Percentiles rank a stretch among this genome's conserved stretches.
phyloP scores from a whole-genome alignment of 2,797 vertebrate genomes.

The Tapera naevia region DNA sequence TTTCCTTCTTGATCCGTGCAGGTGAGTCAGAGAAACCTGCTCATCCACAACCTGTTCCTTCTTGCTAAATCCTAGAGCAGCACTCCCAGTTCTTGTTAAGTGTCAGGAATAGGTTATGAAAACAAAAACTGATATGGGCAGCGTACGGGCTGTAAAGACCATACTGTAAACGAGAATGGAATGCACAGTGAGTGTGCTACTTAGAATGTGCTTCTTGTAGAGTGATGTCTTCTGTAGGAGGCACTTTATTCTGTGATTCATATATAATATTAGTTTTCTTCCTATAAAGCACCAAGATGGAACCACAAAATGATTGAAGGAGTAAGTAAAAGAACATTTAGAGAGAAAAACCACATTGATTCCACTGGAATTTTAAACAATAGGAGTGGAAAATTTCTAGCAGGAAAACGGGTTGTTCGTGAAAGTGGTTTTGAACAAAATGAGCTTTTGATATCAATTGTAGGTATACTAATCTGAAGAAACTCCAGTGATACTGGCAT shows the following conservation, averaged over 20 bases:
- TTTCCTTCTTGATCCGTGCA: conserved; percentile 66
- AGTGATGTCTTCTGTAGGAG: not conserved
- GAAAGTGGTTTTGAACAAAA: not conserved
- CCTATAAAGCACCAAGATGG: not conserved
- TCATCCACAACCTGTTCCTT: conserved; percentile 67
- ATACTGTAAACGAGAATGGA: not conserved
- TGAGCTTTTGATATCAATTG: not conserved
- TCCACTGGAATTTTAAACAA: not conserved
- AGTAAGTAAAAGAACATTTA: not conserved
- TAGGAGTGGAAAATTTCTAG: not conserved
- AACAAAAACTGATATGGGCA: conserved; percentile 20
- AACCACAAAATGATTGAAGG: not conserved
- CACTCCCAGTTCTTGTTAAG: conserved; percentile 57
- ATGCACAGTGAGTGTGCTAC: not conserved
- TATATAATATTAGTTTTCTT: not conserved
- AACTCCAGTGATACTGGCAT: not conserved
- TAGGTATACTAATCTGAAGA: not conserved
- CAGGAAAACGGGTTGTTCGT: not conserved
- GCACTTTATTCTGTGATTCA: not conserved
- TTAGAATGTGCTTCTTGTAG: not conserved
- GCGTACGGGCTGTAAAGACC: not conserved
- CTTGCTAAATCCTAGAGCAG: conserved; percentile 70
- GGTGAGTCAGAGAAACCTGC: conserved; percentile 74
- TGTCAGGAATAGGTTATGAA: conserved; percentile 65
- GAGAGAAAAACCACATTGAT: not conserved